phyloP scores from a whole-genome alignment of 2,888 invertebrate genomes.

The Spilosoma lubricipeda region DNA sequence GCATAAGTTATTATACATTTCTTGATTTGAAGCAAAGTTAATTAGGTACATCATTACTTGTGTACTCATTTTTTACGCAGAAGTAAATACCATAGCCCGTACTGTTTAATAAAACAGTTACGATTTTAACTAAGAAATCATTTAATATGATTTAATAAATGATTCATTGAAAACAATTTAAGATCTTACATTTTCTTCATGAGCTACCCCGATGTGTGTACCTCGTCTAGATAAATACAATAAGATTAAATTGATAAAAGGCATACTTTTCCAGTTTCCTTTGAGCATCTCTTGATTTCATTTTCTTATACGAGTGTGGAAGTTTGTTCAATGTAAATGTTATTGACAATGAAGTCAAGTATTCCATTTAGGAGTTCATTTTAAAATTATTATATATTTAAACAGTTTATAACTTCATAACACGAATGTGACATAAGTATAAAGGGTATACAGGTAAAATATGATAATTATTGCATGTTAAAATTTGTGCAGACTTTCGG shows the following conservation, averaged over 20 bases:
- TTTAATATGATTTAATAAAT: neutral
- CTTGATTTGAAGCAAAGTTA: constrained; percentile 48
- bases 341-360: neutral
- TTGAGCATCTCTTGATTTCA: neutral
- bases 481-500: too few relatives aligned
- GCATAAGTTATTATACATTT: constrained; percentile 44
- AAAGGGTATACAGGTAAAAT: too few relatives aligned
- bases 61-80: constrained; percentile 14
- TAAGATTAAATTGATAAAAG: constrained; percentile 5
- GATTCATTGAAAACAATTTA: neutral
- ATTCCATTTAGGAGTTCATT: neutral
- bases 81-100: constrained; percentile 17
- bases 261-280: neutral
- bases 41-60: constrained; percentile 36
- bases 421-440: too few relatives aligned
- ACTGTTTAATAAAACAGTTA: neutral
- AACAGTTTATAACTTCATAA: too few relatives aligned
- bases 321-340: neutral
- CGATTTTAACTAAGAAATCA: neutral
- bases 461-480: too few relatives aligned
- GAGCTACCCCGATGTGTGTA: constrained; percentile 3
- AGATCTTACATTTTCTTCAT: constrained; percentile 3
- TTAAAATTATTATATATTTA: neutral
- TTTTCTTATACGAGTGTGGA: neutral
- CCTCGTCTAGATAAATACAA: constrained; percentile 19